phyloP scores from a whole-genome alignment of 1,140 invertebrate genomes.

The Chironomus tepperi region DNA sequence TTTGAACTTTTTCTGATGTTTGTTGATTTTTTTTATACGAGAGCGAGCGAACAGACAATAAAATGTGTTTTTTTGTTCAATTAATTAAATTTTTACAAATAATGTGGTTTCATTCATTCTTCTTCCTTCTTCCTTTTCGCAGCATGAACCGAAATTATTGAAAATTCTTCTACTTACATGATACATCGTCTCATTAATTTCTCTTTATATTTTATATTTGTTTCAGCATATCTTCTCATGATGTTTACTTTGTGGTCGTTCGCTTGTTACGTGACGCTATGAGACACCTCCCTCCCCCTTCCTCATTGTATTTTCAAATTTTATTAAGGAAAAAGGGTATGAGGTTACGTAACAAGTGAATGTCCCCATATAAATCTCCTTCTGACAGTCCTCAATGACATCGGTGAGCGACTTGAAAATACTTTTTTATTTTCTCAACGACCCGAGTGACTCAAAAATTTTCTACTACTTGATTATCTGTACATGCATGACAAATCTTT shows the following conservation, averaged over 20 bases:
- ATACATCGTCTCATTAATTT: background rate
- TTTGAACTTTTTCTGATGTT: slow-evolving; percentile 11
- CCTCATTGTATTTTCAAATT: too few species aligned
- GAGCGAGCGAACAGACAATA: slow-evolving; percentile 11
- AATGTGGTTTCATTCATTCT: background rate
- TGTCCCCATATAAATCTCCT: too few species aligned
- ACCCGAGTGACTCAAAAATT: background rate
- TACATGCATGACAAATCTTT: too few species aligned
- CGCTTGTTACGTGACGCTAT: too few species aligned
- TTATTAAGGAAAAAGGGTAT: too few species aligned
- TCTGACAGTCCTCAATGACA: too few species aligned
- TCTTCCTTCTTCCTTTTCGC: background rate
- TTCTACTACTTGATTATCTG: too few species aligned
- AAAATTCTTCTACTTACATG: background rate
- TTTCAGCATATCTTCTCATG: background rate
- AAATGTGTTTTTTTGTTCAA: slow-evolving; percentile 5
- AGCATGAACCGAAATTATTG: background rate
- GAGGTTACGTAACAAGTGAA: too few species aligned
- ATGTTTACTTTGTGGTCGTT: too few species aligned
- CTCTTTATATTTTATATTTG: background rate
- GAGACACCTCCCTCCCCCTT: too few species aligned
- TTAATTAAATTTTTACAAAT: slow-evolving; percentile 8
- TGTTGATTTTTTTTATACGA: slow-evolving; percentile 14
- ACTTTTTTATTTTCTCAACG: background rate
- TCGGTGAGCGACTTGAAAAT: background rate